phyloP scores from a whole-genome alignment of 2,113 vertebrate species.

The Saiga tatarica region DNA sequence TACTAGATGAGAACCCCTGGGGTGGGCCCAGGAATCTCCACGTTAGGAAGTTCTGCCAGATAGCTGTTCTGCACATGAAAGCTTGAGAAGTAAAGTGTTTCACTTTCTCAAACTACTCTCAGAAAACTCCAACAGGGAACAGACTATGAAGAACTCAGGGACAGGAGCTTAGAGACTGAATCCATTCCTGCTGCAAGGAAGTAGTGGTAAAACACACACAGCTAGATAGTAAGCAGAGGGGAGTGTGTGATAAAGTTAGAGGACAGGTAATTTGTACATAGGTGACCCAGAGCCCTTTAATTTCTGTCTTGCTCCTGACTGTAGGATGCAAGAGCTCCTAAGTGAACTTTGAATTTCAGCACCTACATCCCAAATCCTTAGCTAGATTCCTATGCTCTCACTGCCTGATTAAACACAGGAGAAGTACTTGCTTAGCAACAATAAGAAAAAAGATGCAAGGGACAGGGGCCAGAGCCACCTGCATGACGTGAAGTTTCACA shows the following conservation, averaged over 20 bases:
- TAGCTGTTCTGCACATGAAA: not conserved
- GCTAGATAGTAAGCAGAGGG: not conserved
- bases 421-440: not conserved
- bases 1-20: not conserved
- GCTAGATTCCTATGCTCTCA: not conserved
- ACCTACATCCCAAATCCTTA: not conserved
- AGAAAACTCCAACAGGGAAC: not conserved
- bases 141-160: not conserved
- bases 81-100: not conserved
- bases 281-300: not conserved
- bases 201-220: not conserved
- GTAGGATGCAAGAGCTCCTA: not conserved
- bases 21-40: not conserved
- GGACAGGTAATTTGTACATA: not conserved
- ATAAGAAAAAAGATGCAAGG: not conserved
- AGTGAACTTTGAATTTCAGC: not conserved
- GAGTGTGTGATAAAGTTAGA: not conserved
- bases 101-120: not conserved
- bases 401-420: not conserved
- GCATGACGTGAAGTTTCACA: not conserved
- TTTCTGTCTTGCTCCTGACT: not conserved
- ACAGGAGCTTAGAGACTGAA: not conserved
- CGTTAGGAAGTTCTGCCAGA: not conserved
- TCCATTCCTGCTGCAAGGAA: not conserved
- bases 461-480: not conserved